Evolutionary conservation across 2,113 vertebrate genomes (phyloP).

Genomic region (Xenotilapia caudafasciata): DNA sequence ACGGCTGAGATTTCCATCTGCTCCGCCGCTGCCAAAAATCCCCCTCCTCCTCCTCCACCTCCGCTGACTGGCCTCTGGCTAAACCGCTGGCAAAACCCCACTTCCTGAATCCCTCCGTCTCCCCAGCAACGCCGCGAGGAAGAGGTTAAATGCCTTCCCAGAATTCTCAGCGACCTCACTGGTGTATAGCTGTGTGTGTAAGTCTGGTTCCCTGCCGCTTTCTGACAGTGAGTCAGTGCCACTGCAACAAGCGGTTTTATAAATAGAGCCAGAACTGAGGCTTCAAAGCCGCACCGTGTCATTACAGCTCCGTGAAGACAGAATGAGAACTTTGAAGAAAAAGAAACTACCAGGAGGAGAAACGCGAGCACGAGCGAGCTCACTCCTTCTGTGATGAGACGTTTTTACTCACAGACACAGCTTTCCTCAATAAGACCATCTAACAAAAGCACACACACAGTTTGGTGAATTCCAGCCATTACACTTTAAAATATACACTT

Average conservation of each 20-base stretch:
- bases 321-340: neutral
- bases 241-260: slow-evolving; percentile 55
- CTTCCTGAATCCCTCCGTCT: slow-evolving; percentile 45
- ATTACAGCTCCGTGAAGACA: slow-evolving; percentile 42
- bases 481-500: neutral
- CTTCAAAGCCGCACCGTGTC: slow-evolving; percentile 52
- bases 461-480: neutral
- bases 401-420: neutral
- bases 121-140: slow-evolving; percentile 37
- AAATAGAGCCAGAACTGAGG: slow-evolving; percentile 64
- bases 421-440: neutral
- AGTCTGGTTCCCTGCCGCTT: slow-evolving; percentile 35
- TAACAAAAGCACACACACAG: neutral
- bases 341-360: neutral
- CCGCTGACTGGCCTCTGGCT: slow-evolving; percentile 3
- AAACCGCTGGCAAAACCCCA: slow-evolving; percentile 36
- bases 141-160: slow-evolving; percentile 47
- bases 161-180: slow-evolving; percentile 13
- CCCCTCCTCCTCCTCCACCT: neutral
- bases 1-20: slow-evolving; percentile 49
- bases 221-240: slow-evolving; percentile 57
- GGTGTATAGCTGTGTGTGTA: neutral
- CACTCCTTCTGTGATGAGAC: slow-evolving; percentile 26
- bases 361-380: neutral
- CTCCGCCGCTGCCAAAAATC: slow-evolving; percentile 9